Conservation (phyloP, 2,888 invertebrate genomes). For the Pheosia gnoma region DNA sequence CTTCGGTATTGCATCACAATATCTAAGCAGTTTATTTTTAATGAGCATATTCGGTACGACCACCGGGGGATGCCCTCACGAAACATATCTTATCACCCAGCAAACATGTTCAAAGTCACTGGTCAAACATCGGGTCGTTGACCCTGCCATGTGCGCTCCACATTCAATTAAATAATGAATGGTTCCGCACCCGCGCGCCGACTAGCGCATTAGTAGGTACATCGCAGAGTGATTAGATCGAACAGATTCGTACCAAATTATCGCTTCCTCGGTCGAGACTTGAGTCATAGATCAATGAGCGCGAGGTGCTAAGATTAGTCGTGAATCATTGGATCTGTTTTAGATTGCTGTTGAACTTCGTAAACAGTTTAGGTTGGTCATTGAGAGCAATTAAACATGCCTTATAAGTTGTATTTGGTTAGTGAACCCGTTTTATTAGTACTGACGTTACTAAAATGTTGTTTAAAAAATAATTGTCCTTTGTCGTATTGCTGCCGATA, state of each 20-base stretch:
- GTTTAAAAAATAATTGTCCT: too few relatives aligned
- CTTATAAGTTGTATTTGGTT: not conserved
- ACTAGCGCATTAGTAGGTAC: slow-evolving; percentile 23
- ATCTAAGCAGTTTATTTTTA: too few relatives aligned
- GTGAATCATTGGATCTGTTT: slow-evolving; percentile 18
- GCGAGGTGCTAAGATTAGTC: slow-evolving; percentile 37
- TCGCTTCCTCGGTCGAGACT: slow-evolving; percentile 34
- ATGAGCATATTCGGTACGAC: not conserved
- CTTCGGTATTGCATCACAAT: too few relatives aligned
- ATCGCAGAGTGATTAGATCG: slow-evolving; percentile 46
- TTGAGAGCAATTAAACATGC: not conserved
- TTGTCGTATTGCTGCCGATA: too few relatives aligned
- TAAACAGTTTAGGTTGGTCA: slow-evolving; percentile 1
- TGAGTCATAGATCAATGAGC: slow-evolving; percentile 44
- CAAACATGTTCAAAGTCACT: slow-evolving; percentile 29
- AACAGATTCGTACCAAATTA: slow-evolving; percentile 50
- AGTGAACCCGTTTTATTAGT: too few relatives aligned
- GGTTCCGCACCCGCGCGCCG: slow-evolving; percentile 45
- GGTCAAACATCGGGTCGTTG: slow-evolving; percentile 44
- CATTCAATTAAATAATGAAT: slow-evolving; percentile 78
- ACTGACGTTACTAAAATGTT: too few relatives aligned
- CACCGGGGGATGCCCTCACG: slow-evolving; percentile 11
- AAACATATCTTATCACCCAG: slow-evolving; percentile 41
- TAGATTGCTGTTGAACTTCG: slow-evolving; percentile 1
- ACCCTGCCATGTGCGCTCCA: slow-evolving; percentile 58